Percentiles rank a stretch among this genome's conserved stretches.
These are phyloP conservation scores for Threskiornis aethiopicus DNA, from an alignment of 2,797 vertebrate species.

Conservation along the genomic window DNA sequence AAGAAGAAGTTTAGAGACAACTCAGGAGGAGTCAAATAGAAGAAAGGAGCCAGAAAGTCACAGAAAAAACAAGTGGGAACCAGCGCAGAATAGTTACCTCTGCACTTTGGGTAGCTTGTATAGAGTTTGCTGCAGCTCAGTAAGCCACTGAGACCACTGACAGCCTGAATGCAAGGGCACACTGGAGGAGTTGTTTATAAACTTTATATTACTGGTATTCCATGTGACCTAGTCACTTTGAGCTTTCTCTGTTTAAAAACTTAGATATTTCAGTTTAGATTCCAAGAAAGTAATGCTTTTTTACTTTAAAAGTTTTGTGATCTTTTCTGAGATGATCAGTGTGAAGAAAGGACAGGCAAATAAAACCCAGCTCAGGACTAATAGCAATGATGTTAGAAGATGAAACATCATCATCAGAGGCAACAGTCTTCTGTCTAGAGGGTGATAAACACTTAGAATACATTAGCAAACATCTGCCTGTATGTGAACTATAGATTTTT, in stretches of 20 bases:
- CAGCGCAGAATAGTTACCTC: neutral
- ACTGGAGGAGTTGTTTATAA: neutral
- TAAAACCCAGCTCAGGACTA: neutral
- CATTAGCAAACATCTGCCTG: neutral
- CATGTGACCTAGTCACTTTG: neutral
- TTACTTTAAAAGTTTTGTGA: neutral
- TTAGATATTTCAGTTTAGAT: neutral
- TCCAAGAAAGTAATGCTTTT: neutral
- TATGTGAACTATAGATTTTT: neutral
- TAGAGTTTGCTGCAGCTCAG: neutral
- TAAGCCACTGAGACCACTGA: neutral
- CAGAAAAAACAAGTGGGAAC: neutral
- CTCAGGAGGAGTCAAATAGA: neutral
- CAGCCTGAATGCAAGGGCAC: neutral
- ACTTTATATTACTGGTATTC: neutral
- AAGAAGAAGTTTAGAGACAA: neutral
- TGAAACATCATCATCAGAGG: neutral
- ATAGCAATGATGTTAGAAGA: neutral
- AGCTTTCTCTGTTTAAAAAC: neutral
- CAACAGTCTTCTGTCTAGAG: neutral
- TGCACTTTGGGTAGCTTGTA: neutral
- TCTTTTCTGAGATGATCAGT: neutral
- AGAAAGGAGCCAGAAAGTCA: neutral
- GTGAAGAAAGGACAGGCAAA: neutral
- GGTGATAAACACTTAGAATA: neutral